Evolutionary conservation across 2,888 invertebrate genomes (phyloP), one percentile per base, ranked within the genome.

Genomic region (Epinotia nisella): DNA sequence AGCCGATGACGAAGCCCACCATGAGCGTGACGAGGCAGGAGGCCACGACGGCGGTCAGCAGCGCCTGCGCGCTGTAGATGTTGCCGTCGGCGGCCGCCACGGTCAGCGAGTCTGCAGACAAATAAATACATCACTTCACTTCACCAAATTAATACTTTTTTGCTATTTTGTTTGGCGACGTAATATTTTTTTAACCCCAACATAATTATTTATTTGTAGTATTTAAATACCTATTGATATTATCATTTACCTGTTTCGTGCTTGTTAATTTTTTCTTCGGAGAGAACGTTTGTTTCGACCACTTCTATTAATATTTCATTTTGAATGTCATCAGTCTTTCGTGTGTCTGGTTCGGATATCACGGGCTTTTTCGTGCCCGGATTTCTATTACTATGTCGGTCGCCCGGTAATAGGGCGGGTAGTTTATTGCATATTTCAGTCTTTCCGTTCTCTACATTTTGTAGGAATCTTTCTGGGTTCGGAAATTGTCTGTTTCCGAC

Each of bases 1-100:
- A 98, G 55, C 98, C 98, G 76, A 96, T 96, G 76, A 97, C 95
- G 87, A 98, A 98, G 73, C 98, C 98, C 75, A 97, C 95, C 86
- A 97, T 95, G 76, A 97, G 94, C 15, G 97, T 97, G 68, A 96
- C 95, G 74, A 98, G 94, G 83, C 97, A 96, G 62, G 97, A 96
- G 13, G 96, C 96, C 68, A 96, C 96, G 41, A 97, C 96, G 10
- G 97, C 96, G 60, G 97, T 96, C 70, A 97, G 96, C 76, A 98
- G 90, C 1, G 97, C 97, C 83, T 97, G 96, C 2, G 97, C 96
- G 60, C 96, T 96, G 89, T 97, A 97, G 75, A 96, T 96, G 76
- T 96, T 95, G 59, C 95, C 95, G 65, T 95, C 95, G 41, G 96
- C 94, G 61, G 92, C 94, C 81, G 94, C 94, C 75, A 94, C 93